Percentiles rank a stretch among this genome's conserved stretches.
phyloP scores from a whole-genome alignment of 2,888 invertebrate genomes.

The Andrena flavipes region DNA sequence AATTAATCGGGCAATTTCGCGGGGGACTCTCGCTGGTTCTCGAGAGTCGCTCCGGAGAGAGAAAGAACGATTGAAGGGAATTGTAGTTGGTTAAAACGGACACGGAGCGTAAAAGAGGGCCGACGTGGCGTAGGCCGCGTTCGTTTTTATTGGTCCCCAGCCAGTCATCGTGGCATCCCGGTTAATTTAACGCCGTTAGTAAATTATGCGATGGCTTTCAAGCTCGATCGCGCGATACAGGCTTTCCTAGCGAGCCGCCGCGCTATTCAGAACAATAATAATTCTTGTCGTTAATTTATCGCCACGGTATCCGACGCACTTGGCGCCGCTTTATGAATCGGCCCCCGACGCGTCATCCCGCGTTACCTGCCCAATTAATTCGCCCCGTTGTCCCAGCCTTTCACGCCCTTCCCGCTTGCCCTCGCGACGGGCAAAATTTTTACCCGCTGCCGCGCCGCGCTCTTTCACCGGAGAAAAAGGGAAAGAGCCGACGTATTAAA shows the following conservation, averaged over 20 bases:
- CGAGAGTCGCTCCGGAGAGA: neutral
- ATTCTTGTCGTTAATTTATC: slow-evolving; percentile 64
- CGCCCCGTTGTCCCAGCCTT: slow-evolving; percentile 2
- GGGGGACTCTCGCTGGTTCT: neutral
- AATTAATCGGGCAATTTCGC: slow-evolving; percentile 39
- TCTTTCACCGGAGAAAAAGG: neutral
- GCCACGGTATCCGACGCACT: slow-evolving; percentile 32
- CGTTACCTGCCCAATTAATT: slow-evolving; percentile 35
- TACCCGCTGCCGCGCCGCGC: neutral
- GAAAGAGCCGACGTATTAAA: slow-evolving; percentile 6
- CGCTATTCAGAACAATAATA: slow-evolving; percentile 59
- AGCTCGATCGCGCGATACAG: slow-evolving; percentile 64
- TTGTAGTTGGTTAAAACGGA: slow-evolving; percentile 50
- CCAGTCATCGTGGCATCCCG: slow-evolving; percentile 66
- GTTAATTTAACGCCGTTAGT: slow-evolving; percentile 70
- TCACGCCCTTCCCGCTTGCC: neutral
- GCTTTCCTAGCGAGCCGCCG: slow-evolving; percentile 28
- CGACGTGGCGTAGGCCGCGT: slow-evolving; percentile 24
- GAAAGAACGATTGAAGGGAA: slow-evolving; percentile 40
- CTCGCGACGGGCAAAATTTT: neutral
- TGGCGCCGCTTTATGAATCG: slow-evolving; percentile 31
- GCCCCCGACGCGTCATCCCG: slow-evolving; percentile 21
- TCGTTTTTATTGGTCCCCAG: slow-evolving; percentile 69
- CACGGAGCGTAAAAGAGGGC: neutral
- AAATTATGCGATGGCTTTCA: slow-evolving; percentile 69